Evolutionary conservation across 2,113 vertebrate genomes (phyloP).

Genomic region (Machaerirhynchus nigripectus): DNA sequence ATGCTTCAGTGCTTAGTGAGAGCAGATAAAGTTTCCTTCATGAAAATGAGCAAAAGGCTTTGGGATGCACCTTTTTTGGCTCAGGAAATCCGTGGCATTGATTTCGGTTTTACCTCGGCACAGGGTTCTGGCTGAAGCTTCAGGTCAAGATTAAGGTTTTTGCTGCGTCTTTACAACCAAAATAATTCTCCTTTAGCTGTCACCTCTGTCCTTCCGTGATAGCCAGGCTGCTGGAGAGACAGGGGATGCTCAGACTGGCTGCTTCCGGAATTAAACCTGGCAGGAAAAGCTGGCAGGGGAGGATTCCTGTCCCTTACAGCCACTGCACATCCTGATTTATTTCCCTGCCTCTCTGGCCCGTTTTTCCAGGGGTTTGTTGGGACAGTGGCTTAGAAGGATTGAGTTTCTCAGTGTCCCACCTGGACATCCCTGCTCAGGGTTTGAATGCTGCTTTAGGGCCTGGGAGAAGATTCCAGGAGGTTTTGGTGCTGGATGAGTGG

Average conservation of each 20-base stretch:
- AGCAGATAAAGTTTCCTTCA: not conserved
- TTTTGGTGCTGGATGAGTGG: not conserved
- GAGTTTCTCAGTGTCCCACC: not conserved
- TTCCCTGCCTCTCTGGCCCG: not conserved
- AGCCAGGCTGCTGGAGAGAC: not conserved
- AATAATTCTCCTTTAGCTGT: not conserved
- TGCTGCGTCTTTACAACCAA: not conserved
- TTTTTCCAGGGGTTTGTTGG: not conserved
- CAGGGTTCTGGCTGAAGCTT: not conserved
- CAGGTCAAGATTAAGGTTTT: not conserved
- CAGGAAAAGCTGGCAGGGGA: not conserved
- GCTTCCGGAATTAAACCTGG: not conserved
- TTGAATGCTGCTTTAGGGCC: not conserved
- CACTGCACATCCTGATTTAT: constrained; percentile 3
- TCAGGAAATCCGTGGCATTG: not conserved
- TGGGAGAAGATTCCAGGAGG: not conserved
- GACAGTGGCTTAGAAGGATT: not conserved
- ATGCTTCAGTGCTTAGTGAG: not conserved
- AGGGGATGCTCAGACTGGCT: not conserved
- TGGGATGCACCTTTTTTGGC: not conserved
- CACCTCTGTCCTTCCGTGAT: not conserved
- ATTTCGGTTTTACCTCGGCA: not conserved
- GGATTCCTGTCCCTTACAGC: not conserved
- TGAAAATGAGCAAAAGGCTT: not conserved
- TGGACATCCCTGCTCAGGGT: not conserved